phyloP scores from a whole-genome alignment of 2,797 vertebrate species.

The Poecilia gillii region DNA sequence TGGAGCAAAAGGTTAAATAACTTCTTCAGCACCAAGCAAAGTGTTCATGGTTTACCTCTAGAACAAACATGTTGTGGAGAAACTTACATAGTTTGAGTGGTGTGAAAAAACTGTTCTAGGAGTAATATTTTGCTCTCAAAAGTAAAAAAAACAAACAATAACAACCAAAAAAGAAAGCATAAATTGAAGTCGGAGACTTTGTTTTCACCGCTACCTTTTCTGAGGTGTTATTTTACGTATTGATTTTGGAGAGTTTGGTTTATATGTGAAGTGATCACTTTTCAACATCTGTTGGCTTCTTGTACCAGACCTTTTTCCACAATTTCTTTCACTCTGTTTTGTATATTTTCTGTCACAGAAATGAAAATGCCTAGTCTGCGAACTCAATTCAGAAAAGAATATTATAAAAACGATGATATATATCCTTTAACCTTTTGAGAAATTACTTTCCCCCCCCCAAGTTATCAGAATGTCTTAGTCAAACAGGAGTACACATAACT shows the following conservation, averaged over 20 bases:
- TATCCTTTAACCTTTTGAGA: background rate
- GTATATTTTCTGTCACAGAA: background rate
- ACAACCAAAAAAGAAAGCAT: background rate
- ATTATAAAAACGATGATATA: background rate
- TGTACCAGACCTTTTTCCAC: background rate
- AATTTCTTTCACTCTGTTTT: background rate
- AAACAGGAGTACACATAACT: background rate
- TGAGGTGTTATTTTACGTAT: background rate
- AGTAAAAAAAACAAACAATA: background rate
- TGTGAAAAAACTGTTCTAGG: background rate
- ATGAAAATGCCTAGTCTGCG: background rate
- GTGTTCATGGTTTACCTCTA: background rate
- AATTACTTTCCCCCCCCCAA: background rate
- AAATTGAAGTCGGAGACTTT: background rate
- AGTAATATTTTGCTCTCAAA: background rate
- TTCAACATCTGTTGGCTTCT: background rate
- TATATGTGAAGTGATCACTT: background rate
- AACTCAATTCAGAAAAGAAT: background rate
- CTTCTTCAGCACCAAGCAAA: background rate
- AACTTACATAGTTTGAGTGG: background rate
- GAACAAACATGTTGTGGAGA: background rate
- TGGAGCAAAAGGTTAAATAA: background rate
- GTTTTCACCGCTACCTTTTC: background rate
- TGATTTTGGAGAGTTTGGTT: background rate
- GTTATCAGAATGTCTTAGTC: background rate